Evolutionary conservation across 2,113 vertebrate genomes (phyloP).

Genomic region (Archilochus colubris): DNA sequence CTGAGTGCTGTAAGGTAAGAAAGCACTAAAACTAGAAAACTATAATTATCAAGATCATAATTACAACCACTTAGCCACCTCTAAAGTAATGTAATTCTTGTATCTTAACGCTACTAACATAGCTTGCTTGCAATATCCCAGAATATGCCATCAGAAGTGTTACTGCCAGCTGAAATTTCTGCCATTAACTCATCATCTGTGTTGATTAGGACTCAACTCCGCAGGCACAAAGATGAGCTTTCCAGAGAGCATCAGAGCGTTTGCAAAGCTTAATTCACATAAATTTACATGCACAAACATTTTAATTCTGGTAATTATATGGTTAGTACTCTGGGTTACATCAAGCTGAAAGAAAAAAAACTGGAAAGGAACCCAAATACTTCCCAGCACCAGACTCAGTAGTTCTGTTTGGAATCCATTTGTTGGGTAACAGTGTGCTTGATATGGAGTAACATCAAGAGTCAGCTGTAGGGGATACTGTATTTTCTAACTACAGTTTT

Average conservation of each 20-base stretch:
- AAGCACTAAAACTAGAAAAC: not conserved
- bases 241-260: not conserved
- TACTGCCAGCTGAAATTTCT: constrained; percentile 2
- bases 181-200: constrained; percentile 1
- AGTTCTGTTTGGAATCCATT: not conserved
- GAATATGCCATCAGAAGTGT: not conserved
- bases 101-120: not conserved
- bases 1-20: not conserved
- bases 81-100: not conserved
- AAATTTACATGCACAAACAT: not conserved
- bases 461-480: not conserved
- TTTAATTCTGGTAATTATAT: constrained; percentile 3
- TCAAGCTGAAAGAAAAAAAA: not conserved
- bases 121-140: not conserved
- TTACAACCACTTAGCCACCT: not conserved
- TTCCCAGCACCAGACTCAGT: not conserved
- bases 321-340: not conserved
- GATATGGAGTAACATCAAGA: not conserved
- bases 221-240: not conserved
- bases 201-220: not conserved
- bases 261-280: not conserved
- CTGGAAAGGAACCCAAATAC: not conserved
- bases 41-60: not conserved
- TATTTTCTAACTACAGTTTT: not conserved
- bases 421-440: rapidly evolving